Conservation (phyloP, 2,797 vertebrate species). For the Onychomys leucogaster region DNA sequence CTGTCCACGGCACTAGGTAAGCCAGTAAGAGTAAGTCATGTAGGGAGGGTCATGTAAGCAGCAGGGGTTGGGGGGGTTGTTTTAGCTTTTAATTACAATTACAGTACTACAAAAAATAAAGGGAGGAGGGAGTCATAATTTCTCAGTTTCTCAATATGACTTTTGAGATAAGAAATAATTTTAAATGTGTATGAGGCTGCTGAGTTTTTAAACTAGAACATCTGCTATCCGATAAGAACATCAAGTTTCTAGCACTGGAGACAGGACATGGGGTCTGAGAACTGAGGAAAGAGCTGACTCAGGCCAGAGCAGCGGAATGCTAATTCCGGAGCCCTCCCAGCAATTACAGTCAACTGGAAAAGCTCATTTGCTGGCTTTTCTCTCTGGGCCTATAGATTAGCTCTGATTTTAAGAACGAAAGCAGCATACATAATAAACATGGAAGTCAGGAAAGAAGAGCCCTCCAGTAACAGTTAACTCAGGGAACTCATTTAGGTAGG, state of each 20-base stretch:
- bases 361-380: not conserved
- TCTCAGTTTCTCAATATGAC: conserved; percentile 13
- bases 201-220: not conserved
- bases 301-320: not conserved
- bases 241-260: not conserved
- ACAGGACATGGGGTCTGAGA: not conserved
- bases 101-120: not conserved
- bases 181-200: not conserved
- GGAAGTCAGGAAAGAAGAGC: not conserved
- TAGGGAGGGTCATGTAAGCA: not conserved
- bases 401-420: not conserved
- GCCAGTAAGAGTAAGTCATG: not conserved
- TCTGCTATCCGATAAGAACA: not conserved
- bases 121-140: not conserved
- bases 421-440: conserved; percentile 17
- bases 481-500: conserved; percentile 8
- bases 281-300: not conserved
- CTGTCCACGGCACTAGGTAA: not conserved
- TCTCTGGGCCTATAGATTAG: not conserved
- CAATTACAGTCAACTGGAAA: conserved; percentile 38
- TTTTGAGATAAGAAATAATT: conserved; percentile 31
- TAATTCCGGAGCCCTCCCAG: not conserved
- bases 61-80: no score
- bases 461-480: conserved; percentile 34
- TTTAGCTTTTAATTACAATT: not conserved